A percentile compares a stretch with the other conserved stretches of the same genome.
Conservation (phyloP, 1,140 invertebrate genomes). For the Zaprionus inermis region DNA sequence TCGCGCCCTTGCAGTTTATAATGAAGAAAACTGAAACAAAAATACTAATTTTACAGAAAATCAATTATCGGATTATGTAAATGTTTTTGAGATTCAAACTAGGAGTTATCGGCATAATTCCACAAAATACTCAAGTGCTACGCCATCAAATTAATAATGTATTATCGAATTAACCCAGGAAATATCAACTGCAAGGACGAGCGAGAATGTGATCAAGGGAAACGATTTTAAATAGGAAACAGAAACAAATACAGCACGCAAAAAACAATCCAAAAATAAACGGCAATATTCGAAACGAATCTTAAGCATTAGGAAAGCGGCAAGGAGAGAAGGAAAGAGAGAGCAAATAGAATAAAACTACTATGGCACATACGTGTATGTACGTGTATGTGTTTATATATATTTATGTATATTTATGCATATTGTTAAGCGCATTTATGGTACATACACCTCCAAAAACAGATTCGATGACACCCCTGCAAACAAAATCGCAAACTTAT, state of each 20-base stretch:
- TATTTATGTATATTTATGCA: slow-evolving; percentile 15
- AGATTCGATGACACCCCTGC: background rate
- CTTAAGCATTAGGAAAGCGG: slow-evolving; percentile 27
- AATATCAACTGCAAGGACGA: background rate
- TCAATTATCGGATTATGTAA: too few species aligned
- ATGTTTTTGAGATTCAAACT: background rate
- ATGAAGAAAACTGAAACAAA: too few species aligned
- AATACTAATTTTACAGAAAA: background rate
- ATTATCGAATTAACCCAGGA: background rate
- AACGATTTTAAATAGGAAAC: background rate
- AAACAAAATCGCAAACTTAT: background rate
- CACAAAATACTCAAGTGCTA: too few species aligned
- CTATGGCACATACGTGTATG: slow-evolving; percentile 12
- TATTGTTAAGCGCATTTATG: slow-evolving; percentile 14
- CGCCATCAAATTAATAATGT: background rate
- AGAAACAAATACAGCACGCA: slow-evolving; percentile 14
- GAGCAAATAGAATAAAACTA: slow-evolving; percentile 13
- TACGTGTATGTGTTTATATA: background rate
- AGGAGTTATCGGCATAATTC: background rate
- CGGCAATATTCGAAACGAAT: slow-evolving; percentile 51
- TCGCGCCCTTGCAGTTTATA: background rate
- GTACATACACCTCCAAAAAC: too few species aligned
- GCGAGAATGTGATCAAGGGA: background rate
- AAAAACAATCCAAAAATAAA: slow-evolving; percentile 54
- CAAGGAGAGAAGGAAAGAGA: background rate